Base-by-base conservation (phyloP, 2,888 invertebrate species). In the Bursaphelenchus okinawaensis region DNA sequence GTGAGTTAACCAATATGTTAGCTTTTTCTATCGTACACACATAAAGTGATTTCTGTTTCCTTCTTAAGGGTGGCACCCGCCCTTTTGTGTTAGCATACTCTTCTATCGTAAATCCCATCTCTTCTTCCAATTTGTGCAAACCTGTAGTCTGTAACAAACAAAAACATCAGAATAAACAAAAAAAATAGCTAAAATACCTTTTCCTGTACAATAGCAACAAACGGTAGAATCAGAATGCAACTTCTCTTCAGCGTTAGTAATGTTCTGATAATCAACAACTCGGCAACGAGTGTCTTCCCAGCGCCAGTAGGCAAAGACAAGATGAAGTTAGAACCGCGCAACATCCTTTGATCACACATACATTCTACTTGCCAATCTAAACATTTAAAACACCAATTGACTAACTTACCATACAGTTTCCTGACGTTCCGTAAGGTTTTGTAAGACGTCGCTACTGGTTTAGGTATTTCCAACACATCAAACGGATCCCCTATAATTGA, bases 11-110 rank as follows among this genome's bases (percentile, higher is more conserved):
- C 4, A 98, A 84, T 7, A 90, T 89, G 57, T 91, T 87, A 4
- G 91, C 93, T 84, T 95, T 95, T 84, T 98, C 96, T 69, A 95
- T 93, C 0, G 96, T 96, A 1, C 92, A 92, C 52, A 96, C 87
- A 80, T 89, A 96, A 54, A 95, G 87, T 31, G 90, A 89, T 28
- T 90, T 90, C 4, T 65, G 51, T 24, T 89, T 87, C 12, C 90
- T 85, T 66, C 90, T 89, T 78, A 89, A 89, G 0, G 90, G 89
- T 52, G 92, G 90, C 81, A 90, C 89, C 51, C 82, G 79, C 0
- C 95, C 95, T 83, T 91, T 92, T 55, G 90, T 90, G 0, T 89
- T 92, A 0, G 95, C 93, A 86, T 95, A 96, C 83, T 96, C 95
- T 84, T 96, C 95, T 0, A 95, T 88, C 68, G 92, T 84, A 82